phyloP scores from a whole-genome alignment of 2,113 vertebrate genomes.

The Aplodontia rufa region DNA sequence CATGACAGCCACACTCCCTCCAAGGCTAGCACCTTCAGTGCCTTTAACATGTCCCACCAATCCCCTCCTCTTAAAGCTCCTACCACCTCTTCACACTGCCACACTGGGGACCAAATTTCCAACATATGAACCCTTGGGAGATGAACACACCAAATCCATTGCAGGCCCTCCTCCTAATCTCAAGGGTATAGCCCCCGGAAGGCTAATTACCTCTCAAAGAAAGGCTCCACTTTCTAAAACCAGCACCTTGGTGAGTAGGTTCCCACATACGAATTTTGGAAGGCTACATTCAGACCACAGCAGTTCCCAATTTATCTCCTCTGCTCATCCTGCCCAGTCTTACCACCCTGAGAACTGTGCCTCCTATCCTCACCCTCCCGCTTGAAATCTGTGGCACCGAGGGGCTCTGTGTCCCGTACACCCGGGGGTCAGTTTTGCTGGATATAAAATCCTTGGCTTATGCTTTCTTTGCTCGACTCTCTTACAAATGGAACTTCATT shows the following conservation, averaged over 20 bases:
- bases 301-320: background rate
- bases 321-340: background rate
- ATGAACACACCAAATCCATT: background rate
- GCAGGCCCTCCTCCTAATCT: background rate
- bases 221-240: background rate
- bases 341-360: background rate
- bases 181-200: background rate
- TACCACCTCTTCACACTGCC: background rate
- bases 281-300: too few species aligned
- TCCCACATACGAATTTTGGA: background rate
- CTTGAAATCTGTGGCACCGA: background rate
- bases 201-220: background rate
- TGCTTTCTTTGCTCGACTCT: background rate
- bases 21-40: background rate
- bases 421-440: slow-evolving; percentile 5
- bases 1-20: too few species aligned
- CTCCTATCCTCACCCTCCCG: background rate
- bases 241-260: background rate
- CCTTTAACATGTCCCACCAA: background rate
- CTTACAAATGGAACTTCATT: background rate
- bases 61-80: background rate
- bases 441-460: slow-evolving; percentile 13
- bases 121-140: background rate
- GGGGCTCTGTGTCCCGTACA: background rate
- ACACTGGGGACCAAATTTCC: too few species aligned